Conservation (phyloP, 2,888 invertebrate genomes). For the Branchinecta sandiegonensis region DNA sequence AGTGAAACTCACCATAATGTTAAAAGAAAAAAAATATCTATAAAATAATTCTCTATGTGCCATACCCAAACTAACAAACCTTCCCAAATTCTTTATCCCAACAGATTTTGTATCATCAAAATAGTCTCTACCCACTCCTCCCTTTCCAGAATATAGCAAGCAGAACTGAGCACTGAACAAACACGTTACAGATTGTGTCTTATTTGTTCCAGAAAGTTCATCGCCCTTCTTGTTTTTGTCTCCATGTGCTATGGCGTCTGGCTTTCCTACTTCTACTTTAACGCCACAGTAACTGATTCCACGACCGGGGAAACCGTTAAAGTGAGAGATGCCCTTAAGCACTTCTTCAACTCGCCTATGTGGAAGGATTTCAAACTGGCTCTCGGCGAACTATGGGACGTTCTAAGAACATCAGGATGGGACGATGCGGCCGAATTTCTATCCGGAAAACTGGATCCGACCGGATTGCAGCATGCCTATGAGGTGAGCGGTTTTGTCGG, state of each 20-base stretch:
- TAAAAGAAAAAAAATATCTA: too few relatives aligned
- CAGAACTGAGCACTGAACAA: too few relatives aligned
- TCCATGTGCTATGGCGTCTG: constrained; percentile 54
- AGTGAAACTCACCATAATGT: too few relatives aligned
- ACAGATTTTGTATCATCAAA: too few relatives aligned
- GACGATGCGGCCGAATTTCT: constrained; percentile 72
- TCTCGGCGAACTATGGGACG: constrained; percentile 55
- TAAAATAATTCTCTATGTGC: too few relatives aligned
- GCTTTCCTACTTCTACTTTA: constrained; percentile 68
- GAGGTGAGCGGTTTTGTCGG: constrained; percentile 41
- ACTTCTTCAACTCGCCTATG: constrained; percentile 74
- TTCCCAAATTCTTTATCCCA: too few relatives aligned
- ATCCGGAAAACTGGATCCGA: constrained; percentile 69
- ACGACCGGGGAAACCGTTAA: constrained; percentile 69
- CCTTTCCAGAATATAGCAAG: too few relatives aligned
- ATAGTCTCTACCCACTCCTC: too few relatives aligned
- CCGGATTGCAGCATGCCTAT: constrained; percentile 77
- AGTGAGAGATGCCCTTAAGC: constrained; percentile 68
- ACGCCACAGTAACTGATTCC: constrained; percentile 66
- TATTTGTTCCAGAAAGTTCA: constrained; percentile 40
- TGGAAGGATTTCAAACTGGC: constrained; percentile 55
- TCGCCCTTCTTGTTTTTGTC: constrained; percentile 46
- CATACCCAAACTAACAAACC: too few relatives aligned
- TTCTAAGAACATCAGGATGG: constrained; percentile 73
- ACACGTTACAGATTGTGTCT: too few relatives aligned